These are phyloP conservation scores for Epistrophe grossulariae DNA, from an alignment of 2,888 invertebrate species.

Conservation along the genomic window DNA sequence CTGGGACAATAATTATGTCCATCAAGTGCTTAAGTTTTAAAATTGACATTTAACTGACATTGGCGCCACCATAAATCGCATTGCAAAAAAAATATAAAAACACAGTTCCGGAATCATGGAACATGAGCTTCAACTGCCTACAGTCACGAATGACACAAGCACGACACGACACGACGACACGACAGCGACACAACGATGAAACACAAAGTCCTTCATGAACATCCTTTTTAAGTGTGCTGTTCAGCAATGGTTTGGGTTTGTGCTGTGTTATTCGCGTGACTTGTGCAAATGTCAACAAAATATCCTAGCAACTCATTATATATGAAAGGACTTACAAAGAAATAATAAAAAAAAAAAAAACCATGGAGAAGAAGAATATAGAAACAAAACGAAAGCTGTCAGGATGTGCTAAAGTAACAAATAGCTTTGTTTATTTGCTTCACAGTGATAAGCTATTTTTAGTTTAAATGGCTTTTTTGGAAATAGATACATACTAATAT, in stretches of 20 bases:
- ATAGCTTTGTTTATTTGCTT: conserved; percentile 56
- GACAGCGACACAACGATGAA: conserved; percentile 25
- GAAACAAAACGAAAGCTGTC: conserved; percentile 34
- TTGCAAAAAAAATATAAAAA: conserved; percentile 44
- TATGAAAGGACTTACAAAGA: conserved; percentile 22
- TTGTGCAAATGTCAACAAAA: conserved; percentile 74
- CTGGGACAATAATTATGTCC: conserved; percentile 44
- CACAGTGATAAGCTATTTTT: conserved; percentile 46
- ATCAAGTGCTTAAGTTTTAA: conserved; percentile 65
- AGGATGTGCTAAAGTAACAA: conserved; percentile 71
- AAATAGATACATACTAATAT: background rate
- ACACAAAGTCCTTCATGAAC: conserved; percentile 42
- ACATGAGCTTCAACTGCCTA: conserved; percentile 73
- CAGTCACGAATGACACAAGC: conserved; percentile 33
- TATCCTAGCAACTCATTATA: conserved; percentile 72
- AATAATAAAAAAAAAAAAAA: conserved; percentile 6
- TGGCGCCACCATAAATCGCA: conserved; percentile 74
- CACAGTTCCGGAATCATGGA: conserved; percentile 61
- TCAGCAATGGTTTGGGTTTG: background rate
- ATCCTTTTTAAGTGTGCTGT: conserved; percentile 65
- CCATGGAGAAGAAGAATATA: background rate
- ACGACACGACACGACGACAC: conserved; percentile 5
- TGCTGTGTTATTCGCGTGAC: conserved; percentile 57
- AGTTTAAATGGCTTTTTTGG: conserved; percentile 29
- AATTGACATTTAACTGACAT: conserved; percentile 75